Base-by-base conservation (phyloP, 1,140 invertebrate genomes). In the Drosophila sproati region DNA sequence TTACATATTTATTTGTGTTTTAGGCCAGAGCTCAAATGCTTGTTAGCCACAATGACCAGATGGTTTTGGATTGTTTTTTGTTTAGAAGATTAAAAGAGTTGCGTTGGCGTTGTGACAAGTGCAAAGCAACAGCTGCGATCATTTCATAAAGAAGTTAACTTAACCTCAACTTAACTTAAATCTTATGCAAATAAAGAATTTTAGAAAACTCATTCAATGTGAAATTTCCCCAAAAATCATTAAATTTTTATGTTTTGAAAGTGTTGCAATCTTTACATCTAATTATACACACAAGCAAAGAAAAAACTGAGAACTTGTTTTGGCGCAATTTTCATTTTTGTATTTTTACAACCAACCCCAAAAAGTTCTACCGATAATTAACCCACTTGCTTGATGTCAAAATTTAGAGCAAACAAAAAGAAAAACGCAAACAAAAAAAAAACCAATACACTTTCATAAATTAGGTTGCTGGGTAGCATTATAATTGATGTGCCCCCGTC, bases 401-500 rank as follows among this genome's bases (percentile, higher is more conserved):
- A 37, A 51, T 29, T 51, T 28, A 64, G 2, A 20, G 5, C 7
- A 20, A 57, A 51, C 31, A 34, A 32, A 43, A 43, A 60, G 7
- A 56, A 37, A 61, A 20, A 20, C 20, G 1, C 20, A 20, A 20
- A 20, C 20, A 20, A 20, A 20, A 20, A 20, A 20, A 20, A 20
- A 20, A 20, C 20, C 20, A 20, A 60, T 48, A 6, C 35, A 41
- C 31, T 59, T 43, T 76, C 34, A 41, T 47, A 72, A 76, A 76
- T 76, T 72, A 55, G 73, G 73, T 72, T 69, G 61, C 60, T 51
- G 51, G 57, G 10, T 52, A 39, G 43, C 54, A 59, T 52, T 59
- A 50, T 70, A 56, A 74, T 70, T 74, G 56, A 74, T 74, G 66
- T 52, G 67, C 20, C 6, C 29, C 57, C 43, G 66, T 62, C 57